These are phyloP conservation scores for Microcebus lehilahytsara DNA, from an alignment of 2,113 vertebrate species.

Conservation along the genomic window DNA sequence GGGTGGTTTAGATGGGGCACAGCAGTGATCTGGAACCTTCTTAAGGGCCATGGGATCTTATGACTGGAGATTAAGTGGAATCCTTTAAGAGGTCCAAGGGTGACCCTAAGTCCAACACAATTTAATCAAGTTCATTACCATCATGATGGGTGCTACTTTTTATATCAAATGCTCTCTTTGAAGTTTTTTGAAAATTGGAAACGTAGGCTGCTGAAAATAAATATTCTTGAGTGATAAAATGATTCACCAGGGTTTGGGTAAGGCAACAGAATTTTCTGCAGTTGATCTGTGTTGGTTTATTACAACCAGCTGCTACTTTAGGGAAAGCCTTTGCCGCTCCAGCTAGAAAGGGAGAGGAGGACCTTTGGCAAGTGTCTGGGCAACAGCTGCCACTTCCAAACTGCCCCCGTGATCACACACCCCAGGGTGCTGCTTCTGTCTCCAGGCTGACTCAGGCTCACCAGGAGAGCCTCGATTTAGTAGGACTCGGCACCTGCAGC, in stretches of 20 bases:
- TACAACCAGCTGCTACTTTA: neutral
- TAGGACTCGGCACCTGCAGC: neutral
- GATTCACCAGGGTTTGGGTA: neutral
- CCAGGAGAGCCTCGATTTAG: neutral
- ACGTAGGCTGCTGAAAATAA: neutral
- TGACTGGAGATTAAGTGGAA: neutral
- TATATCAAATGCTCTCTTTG: neutral
- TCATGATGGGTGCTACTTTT: neutral
- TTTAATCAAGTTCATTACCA: neutral
- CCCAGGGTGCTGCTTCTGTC: neutral
- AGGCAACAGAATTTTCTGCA: neutral
- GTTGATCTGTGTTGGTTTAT: neutral
- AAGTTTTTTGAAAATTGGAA: constrained; percentile 16
- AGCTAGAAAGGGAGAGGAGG: neutral
- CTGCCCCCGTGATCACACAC: neutral
- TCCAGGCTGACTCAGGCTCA: neutral
- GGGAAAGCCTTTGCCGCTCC: neutral
- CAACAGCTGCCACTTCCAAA: neutral
- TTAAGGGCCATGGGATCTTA: neutral
- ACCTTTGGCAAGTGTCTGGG: neutral
- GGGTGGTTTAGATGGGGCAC: neutral
- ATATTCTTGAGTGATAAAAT: neutral
- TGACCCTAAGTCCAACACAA: neutral
- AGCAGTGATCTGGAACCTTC: neutral
- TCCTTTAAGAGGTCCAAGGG: neutral